Base-by-base conservation (phyloP, 2,888 invertebrate species). In the Creontiades dilutus region DNA sequence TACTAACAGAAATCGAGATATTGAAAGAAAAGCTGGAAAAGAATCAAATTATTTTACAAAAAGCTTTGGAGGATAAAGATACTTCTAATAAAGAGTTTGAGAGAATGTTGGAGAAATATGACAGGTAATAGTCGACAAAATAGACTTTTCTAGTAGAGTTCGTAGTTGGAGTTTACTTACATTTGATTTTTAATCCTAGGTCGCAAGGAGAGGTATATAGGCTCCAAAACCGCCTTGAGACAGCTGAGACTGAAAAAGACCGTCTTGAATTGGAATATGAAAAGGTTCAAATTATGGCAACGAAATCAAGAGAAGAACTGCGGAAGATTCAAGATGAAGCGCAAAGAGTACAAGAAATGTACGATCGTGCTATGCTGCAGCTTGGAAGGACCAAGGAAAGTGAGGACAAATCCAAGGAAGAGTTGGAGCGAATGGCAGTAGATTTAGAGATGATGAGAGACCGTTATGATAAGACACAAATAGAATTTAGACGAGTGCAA, bases 11-110 rank as follows among this genome's bases (percentile, higher is more conserved):
- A 93, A 95, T 97, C 81, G 97, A 97, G 92, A 96, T 98, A 92
- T 93, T 98, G 91, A 97, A 97, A 93, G 98, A 98, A 91, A 98
- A 98, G 94, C 94, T 97, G 90, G 98, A 98, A 92, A 98, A 98
- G 93, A 95, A 97, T 48, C 95, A 97, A 91, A 96, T 97, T 92
- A 95, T 96, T 47, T 95, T 97, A 91, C 96, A 96, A 93, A 98
- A 98, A 93, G 95, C 96, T 37, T 95, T 97, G 92, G 98, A 98
- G 93, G 98, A 98, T 92, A 96, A 97, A 92, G 98, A 98, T 92
- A 96, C 95, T 87, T 96, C 97, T 92, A 97, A 97, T 94, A 97
- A 97, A 94, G 98, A 98, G 94, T 96, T 97, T 93, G 98, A 98
- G 93, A 97, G 98, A 94, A 95, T 98, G 95, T 94, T 98, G 92